A percentile compares a stretch with the other conserved stretches of the same genome.
Conservation (phyloP, 2,797 vertebrate genomes). For the Sebastes iracundus region DNA sequence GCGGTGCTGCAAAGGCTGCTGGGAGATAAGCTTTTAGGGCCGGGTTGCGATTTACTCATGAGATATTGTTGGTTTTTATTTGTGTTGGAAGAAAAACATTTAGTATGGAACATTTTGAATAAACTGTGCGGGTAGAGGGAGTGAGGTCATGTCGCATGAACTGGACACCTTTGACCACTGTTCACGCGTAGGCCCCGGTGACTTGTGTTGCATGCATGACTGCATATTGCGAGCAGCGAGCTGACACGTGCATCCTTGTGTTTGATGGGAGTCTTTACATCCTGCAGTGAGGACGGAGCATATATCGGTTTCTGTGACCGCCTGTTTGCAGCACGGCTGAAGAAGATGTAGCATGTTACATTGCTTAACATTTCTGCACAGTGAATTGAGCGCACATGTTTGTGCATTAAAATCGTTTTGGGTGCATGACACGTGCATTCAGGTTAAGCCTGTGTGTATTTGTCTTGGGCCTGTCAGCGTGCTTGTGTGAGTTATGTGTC, state of each 20-base stretch:
- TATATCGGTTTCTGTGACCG: slow-evolving; percentile 66
- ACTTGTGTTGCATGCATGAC: neutral
- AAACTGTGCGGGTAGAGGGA: neutral
- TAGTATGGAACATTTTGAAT: neutral
- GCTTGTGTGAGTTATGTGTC: slow-evolving; percentile 53
- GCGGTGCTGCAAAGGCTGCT: neutral
- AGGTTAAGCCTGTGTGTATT: neutral
- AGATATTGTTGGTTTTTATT: slow-evolving; percentile 9
- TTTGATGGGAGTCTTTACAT: slow-evolving; percentile 44
- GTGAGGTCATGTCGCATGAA: neutral
- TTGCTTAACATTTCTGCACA: neutral
- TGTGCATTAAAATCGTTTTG: neutral
- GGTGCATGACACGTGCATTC: neutral
- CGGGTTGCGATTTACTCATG: neutral
- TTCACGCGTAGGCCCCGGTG: neutral
- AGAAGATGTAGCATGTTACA: slow-evolving; percentile 22
- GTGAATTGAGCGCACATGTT: neutral
- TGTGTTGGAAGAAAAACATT: neutral
- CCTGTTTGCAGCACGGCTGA: slow-evolving; percentile 44
- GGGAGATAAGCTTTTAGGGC: neutral
- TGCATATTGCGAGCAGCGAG: slow-evolving; percentile 9
- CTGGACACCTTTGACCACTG: neutral
- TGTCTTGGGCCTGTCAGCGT: slow-evolving; percentile 8
- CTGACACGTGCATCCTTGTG: slow-evolving; percentile 18
- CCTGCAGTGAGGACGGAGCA: slow-evolving; percentile 68